Percentiles rank a stretch among this genome's conserved stretches.
phyloP scores from a whole-genome alignment of 1,140 invertebrate species.

The Euwallacea fornicatus region DNA sequence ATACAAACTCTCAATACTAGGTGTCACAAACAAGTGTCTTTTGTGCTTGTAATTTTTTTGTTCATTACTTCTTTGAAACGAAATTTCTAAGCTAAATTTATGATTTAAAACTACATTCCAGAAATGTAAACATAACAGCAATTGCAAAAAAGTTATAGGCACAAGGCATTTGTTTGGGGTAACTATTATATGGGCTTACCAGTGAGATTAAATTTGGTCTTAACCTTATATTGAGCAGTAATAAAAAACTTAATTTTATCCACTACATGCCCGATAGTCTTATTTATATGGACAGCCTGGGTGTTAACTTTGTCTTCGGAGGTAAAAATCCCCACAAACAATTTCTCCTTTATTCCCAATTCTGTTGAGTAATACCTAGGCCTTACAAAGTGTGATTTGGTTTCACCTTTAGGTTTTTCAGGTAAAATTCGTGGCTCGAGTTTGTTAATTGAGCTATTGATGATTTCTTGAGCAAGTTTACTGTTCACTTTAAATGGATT shows the following conservation, averaged over 20 bases:
- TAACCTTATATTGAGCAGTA: slow-evolving; percentile 63
- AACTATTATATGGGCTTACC: slow-evolving; percentile 43
- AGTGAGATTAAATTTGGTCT: slow-evolving; percentile 68
- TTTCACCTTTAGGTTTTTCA: slow-evolving; percentile 38
- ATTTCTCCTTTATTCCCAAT: slow-evolving; percentile 84
- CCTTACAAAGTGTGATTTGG: slow-evolving; percentile 60
- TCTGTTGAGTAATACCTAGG: slow-evolving; percentile 92
- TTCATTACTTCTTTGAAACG: no score
- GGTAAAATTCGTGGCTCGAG: slow-evolving; percentile 32
- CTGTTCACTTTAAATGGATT: slow-evolving; percentile 25
- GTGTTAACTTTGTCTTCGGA: slow-evolving; percentile 69
- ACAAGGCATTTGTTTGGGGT: no score
- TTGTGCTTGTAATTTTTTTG: no score
- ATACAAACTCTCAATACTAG: no score
- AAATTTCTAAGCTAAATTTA: no score
- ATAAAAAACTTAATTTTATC: slow-evolving; percentile 79
- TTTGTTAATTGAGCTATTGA: slow-evolving; percentile 38
- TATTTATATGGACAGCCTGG: slow-evolving; percentile 75
- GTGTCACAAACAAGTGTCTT: no score
- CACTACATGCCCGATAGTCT: slow-evolving; percentile 75
- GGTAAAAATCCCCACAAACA: slow-evolving; percentile 84
- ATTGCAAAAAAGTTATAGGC: no score
- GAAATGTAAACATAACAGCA: background rate
- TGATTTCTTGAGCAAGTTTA: slow-evolving; percentile 38
- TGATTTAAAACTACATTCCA: no score